Base-by-base conservation (phyloP, 2,888 invertebrate genomes). In the Myathropa florea region DNA sequence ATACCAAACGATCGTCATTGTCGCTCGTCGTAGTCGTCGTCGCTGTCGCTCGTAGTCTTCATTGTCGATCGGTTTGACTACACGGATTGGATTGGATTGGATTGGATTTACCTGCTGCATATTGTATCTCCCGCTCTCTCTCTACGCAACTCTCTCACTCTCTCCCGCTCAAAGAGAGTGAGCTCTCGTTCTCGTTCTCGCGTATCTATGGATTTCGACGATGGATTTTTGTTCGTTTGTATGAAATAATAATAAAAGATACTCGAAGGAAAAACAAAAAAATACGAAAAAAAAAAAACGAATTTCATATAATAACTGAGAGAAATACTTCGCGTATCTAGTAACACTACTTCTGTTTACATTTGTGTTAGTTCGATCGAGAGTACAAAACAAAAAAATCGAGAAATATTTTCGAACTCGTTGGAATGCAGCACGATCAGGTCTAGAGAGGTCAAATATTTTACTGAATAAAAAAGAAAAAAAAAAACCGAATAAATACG, bases 361-460 rank as follows among this genome's bases (percentile, higher is more conserved):
- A 71, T 86, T 57, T 86, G 82, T 86, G 61, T 83, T 79, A 70
- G 78, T 82, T 71, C 83, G 78, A 78, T 86, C 61, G 78, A 55
- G 73, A 82, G 64, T 82, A 78, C 67, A 85, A 18, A 46, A 78
- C 36, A 85, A 68, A 61, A 9, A 60, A 55, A 67, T 46, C 55
- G 60, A 55, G 57, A 60, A 36, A 60, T 28, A 46, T 55, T 80
- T 18, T 57, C 55, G 85, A 85, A 85, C 85, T 83, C 83, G 75
- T 79, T 86, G 86, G 86, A 86, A 86, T 86, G 86, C 86, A 79
- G 86, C 83, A 71, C 86, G 78, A 83, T 86, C 86, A 86, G 67
- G 83, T 83, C 86, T 86, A 76, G 79, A 79, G 86, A 86, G 86
- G 86, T 86, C 86, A 86, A 73, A 75, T 85, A 65, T 85, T 67